A percentile compares a stretch with the other conserved stretches of the same genome.
phyloP scores from a whole-genome alignment of 2,797 vertebrate species.

The Sebastes diploproa region DNA sequence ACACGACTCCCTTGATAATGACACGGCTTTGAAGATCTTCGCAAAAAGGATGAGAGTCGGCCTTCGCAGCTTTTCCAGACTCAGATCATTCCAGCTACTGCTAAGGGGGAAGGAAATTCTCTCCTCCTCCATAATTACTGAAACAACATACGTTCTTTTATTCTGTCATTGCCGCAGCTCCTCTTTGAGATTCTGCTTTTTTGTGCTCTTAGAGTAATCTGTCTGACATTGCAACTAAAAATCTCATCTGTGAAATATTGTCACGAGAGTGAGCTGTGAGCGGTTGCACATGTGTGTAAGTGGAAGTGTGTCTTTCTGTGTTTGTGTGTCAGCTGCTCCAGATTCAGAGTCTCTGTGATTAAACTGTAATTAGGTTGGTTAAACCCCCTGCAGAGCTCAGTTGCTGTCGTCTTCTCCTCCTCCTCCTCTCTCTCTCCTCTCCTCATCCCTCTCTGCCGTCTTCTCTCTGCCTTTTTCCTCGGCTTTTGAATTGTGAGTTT shows the following conservation, averaged over 20 bases:
- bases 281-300: conserved; percentile 34
- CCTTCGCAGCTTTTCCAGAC: conserved; percentile 58
- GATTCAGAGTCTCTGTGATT: conserved; percentile 80
- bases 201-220: conserved; percentile 58
- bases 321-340: conserved; percentile 71
- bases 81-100: conserved; percentile 42
- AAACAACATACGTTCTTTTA: conserved; percentile 60
- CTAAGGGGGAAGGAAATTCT: conserved; percentile 42
- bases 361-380: conserved; percentile 85
- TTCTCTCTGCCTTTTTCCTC: conserved; percentile 50
- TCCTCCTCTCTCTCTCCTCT: conserved; percentile 41
- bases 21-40: conserved; percentile 60
- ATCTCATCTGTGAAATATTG: conserved; percentile 63
- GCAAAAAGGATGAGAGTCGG: conserved; percentile 50
- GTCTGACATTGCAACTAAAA: conserved; percentile 72
- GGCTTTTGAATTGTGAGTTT: conserved; percentile 56
- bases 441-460: conserved; percentile 41
- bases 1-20: conserved; percentile 54
- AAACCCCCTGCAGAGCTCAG: conserved; percentile 80
- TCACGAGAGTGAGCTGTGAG: conserved; percentile 55
- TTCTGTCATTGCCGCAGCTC: conserved; percentile 47
- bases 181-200: conserved; percentile 34
- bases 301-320: conserved; percentile 32
- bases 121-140: conserved; percentile 68
- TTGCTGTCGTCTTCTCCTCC: conserved; percentile 66